These are phyloP conservation scores for Allobates femoralis DNA, from an alignment of 2,797 vertebrate genomes.

Conservation along the genomic window DNA sequence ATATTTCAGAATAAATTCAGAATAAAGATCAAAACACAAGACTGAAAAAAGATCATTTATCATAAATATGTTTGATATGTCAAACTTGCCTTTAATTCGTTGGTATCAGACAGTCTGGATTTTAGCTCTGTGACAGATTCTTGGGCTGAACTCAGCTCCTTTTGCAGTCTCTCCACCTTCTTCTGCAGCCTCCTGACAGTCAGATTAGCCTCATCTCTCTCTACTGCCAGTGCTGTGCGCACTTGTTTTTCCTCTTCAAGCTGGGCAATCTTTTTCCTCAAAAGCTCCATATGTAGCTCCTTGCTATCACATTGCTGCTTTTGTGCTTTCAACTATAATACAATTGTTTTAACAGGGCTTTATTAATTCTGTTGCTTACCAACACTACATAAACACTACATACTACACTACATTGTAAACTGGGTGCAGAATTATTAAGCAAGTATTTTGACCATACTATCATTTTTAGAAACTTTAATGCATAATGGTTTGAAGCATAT, in stretches of 20 bases:
- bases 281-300: conserved; percentile 85
- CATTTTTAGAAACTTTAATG: too few relatives aligned
- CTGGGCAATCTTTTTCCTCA: conserved; percentile 86
- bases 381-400: not conserved
- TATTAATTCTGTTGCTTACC: not conserved
- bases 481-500: too few relatives aligned
- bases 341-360: not conserved
- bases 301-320: conserved; percentile 87
- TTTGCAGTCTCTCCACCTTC: conserved; percentile 83
- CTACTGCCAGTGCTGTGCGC: conserved; percentile 74
- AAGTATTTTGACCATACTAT: too few relatives aligned
- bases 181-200: conserved; percentile 81
- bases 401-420: too few relatives aligned
- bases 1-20: too few relatives aligned
- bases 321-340: conserved; percentile 83
- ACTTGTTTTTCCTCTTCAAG: conserved; percentile 85
- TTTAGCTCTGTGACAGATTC: conserved; percentile 82
- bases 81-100: conserved; percentile 87
- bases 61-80: not conserved
- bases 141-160: conserved; percentile 79
- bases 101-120: conserved; percentile 84
- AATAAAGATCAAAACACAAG: too few relatives aligned
- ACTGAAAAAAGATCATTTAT: too few relatives aligned
- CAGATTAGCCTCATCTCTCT: conserved; percentile 80
- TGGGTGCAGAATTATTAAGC: too few relatives aligned